These are phyloP conservation scores for Cryptocephalus primarius DNA, from an alignment of 2,888 invertebrate genomes.

Conservation along the genomic window DNA sequence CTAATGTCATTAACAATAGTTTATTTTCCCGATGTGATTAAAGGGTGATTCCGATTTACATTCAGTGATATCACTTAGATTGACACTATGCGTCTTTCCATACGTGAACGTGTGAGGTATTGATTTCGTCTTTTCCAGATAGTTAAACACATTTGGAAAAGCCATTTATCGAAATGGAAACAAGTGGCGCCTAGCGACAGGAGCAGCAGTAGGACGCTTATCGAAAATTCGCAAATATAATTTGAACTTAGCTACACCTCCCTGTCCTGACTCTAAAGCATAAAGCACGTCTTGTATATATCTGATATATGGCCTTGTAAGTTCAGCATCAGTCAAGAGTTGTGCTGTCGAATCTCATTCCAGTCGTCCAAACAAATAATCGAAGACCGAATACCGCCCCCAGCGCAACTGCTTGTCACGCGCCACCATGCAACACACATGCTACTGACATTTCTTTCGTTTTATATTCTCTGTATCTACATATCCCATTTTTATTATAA, in stretches of 20 bases:
- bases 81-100: too few relatives aligned
- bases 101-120: too few relatives aligned
- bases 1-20: too few relatives aligned
- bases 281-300: conserved; percentile 8
- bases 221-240: too few relatives aligned
- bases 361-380: conserved; percentile 17
- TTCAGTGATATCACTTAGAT: too few relatives aligned
- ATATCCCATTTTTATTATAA: conserved; percentile 39
- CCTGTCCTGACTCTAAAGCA: background rate
- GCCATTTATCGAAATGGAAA: too few relatives aligned
- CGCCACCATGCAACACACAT: conserved; percentile 25
- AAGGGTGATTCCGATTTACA: too few relatives aligned
- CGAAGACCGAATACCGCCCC: conserved; percentile 11
- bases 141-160: too few relatives aligned
- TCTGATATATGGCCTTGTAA: conserved; percentile 15
- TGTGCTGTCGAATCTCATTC: conserved; percentile 27
- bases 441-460: conserved; percentile 35
- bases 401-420: conserved; percentile 9
- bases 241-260: background rate
- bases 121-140: too few relatives aligned
- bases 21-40: too few relatives aligned
- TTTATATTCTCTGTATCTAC: conserved; percentile 37
- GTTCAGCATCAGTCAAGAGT: conserved; percentile 32
- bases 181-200: too few relatives aligned
- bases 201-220: too few relatives aligned